Percentiles rank a stretch among this genome's conserved stretches.
Evolutionary conservation across 2,888 invertebrate genomes (phyloP).

Genomic region (Molorchus minor): DNA sequence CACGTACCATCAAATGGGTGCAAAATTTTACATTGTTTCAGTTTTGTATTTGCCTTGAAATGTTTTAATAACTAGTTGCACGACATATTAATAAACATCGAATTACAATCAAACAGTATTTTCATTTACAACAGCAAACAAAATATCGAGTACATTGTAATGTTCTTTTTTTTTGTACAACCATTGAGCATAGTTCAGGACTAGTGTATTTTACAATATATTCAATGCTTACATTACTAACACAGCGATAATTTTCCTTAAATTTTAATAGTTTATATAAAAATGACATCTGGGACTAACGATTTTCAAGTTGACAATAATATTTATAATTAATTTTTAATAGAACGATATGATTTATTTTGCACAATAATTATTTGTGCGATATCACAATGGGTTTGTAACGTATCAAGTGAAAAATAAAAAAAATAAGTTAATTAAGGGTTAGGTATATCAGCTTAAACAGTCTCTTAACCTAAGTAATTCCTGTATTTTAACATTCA

Average conservation of each 20-base stretch:
- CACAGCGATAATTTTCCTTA: conserved; percentile 12
- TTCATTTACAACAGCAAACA: no score
- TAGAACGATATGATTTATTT: conserved; percentile 59
- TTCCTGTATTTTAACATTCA: conserved; percentile 26
- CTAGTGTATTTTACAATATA: conserved; percentile 39
- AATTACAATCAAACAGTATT: no score
- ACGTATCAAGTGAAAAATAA: conserved; percentile 25
- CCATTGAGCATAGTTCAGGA: conserved; percentile 43
- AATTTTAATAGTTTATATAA: conserved; percentile 6
- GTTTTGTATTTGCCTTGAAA: no score
- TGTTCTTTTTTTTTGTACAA: conserved; percentile 43
- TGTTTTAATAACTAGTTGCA: no score
- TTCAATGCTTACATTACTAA: conserved; percentile 22
- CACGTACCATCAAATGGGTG: no score
- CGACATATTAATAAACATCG: no score
- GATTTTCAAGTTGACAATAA: conserved; percentile 31
- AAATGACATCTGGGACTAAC: conserved; percentile 16
- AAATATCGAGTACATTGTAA: no score
- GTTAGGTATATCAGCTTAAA: conserved; percentile 23
- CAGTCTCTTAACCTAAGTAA: conserved; percentile 34
- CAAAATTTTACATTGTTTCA: no score
- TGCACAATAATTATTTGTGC: conserved; percentile 54
- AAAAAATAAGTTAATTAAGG: conserved; percentile 15
- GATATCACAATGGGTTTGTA: conserved; percentile 59
- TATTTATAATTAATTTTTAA: conserved; percentile 38